These are phyloP conservation scores for Hypomecis atomaria DNA, from an alignment of 2,888 invertebrate genomes.

Conservation along the genomic window DNA sequence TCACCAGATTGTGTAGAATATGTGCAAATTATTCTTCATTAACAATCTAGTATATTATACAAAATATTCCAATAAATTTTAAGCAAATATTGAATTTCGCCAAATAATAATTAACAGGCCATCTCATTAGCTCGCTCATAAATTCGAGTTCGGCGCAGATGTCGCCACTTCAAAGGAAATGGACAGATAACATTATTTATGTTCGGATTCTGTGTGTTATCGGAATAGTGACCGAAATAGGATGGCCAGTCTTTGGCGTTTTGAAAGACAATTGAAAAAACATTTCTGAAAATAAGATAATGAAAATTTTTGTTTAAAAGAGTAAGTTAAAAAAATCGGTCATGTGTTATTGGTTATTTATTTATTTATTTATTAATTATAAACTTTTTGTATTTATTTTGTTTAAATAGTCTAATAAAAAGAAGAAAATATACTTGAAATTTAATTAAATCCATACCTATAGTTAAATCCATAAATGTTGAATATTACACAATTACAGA, in stretches of 20 bases:
- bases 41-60: not conserved
- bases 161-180: slow-evolving; percentile 41
- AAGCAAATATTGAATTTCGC: slow-evolving; percentile 16
- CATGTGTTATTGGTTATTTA: too few species aligned
- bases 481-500: too few species aligned
- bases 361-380: too few species aligned
- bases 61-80: slow-evolving; percentile 17
- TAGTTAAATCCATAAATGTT: too few species aligned
- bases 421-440: too few species aligned
- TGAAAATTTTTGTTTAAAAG: too few species aligned
- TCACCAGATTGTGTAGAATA: not conserved
- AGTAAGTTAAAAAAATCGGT: too few species aligned
- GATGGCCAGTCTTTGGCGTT: not conserved
- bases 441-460: too few species aligned
- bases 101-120: slow-evolving; percentile 17
- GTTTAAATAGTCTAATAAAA: too few species aligned
- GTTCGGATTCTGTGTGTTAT: slow-evolving; percentile 50
- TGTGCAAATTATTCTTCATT: slow-evolving; percentile 6
- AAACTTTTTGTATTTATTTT: too few species aligned
- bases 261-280: not conserved
- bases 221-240: slow-evolving; percentile 32
- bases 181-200: slow-evolving; percentile 57
- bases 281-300: not conserved
- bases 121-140: slow-evolving; percentile 29
- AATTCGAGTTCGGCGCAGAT: slow-evolving; percentile 25